A percentile compares a stretch with the other conserved stretches of the same genome.
These are phyloP conservation scores for Sebastes melanostomus DNA, from an alignment of 2,797 vertebrate genomes.

Conservation along the genomic window DNA sequence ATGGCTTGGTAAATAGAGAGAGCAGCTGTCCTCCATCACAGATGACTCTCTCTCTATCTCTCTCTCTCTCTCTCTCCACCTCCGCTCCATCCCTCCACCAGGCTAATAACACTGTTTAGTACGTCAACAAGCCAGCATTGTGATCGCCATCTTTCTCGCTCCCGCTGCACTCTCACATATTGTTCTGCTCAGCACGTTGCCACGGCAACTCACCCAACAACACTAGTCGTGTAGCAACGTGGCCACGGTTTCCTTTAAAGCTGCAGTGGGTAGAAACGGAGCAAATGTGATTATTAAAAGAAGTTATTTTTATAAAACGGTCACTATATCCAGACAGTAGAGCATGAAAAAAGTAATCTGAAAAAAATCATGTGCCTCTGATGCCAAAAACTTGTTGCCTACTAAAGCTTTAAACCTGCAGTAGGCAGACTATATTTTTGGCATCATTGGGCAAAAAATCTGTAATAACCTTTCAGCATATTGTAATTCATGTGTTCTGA, in stretches of 20 bases:
- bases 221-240: slow-evolving; percentile 2
- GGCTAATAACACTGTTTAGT: slow-evolving; percentile 32
- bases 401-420: accelerated
- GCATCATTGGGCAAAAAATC: too few relatives aligned
- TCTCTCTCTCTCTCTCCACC: slow-evolving; percentile 6
- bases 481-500: too few relatives aligned
- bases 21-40: slow-evolving; percentile 69
- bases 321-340: too few relatives aligned
- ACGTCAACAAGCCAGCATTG: slow-evolving; percentile 35
- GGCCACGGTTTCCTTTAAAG: background rate
- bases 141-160: background rate
- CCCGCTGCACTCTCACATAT: slow-evolving; percentile 1
- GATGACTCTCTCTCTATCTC: slow-evolving; percentile 30
- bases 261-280: too few relatives aligned
- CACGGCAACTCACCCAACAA: slow-evolving; percentile 41
- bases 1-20: slow-evolving; percentile 54
- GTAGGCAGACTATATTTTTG: too few relatives aligned
- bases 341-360: accelerated
- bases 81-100: slow-evolving; percentile 9
- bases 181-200: slow-evolving; percentile 37
- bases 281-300: too few relatives aligned
- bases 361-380: too few relatives aligned
- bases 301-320: too few relatives aligned
- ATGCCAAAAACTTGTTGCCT: too few relatives aligned
- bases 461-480: too few relatives aligned